Evolutionary conservation across 2,113 vertebrate species (phyloP), one percentile per base, ranked within the genome.

Genomic region (Heterochromis multidens): DNA sequence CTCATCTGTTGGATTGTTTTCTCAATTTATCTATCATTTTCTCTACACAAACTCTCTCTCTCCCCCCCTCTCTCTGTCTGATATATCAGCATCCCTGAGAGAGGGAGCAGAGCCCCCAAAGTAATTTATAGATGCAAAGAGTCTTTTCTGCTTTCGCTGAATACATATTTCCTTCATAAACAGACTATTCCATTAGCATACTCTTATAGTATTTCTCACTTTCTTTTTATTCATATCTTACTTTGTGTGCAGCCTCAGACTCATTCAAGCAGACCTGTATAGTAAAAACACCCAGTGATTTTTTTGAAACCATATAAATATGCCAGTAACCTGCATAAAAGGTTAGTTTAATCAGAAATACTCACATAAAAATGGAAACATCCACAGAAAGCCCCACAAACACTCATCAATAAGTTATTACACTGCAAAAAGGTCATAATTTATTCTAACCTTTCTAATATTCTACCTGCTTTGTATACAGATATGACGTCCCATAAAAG

Each of bases 111-210:
- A 90, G 88, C 82, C 87, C 82, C 87, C 80, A 59, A 91, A 87
- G 88, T 93, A 57, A 94, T 93, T 93, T 92, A 89, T 77, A 59
- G 81, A 93, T 85, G 79, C 89, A 82, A 25, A 65, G 54, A 83
- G 54, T 78, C 76, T 74, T 63, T 72, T 54, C 81, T 86, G 86
- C 79, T 27, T 56, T 85, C n/a, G 2, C 88, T 77, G 84, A 92
- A 90, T 89, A 82, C 65, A 91, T 84, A 90, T 90, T 88, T 46
- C 57, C 81, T 43, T 49, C 81, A 72, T 67, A 89, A 88, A 89
- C 90, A 88, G 16, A 82, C 31, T 13, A 12, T 31, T 27, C 21
- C 76, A 85, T 91, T 90, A 85, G 86, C 88, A 92, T 87, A 80
- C 19, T 16, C 21, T 67, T 54, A 65, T 40, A 40, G 23, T 27